phyloP scores from a whole-genome alignment of 2,113 vertebrate genomes.

The Lanius collurio region DNA sequence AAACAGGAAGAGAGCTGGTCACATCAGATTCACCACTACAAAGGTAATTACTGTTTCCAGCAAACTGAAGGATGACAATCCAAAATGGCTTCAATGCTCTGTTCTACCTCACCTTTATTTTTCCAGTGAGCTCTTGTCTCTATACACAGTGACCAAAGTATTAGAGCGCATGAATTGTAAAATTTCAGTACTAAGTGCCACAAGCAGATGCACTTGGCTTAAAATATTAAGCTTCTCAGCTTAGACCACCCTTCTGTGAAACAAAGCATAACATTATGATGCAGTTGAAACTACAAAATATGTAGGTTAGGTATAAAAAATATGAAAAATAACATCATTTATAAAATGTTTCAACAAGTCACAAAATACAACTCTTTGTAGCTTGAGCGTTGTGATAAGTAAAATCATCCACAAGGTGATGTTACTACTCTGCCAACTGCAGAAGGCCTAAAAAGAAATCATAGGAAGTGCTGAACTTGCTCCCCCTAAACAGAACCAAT shows the following conservation, averaged over 20 bases:
- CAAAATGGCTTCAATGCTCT: not conserved
- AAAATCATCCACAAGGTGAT: not conserved
- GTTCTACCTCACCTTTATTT: not conserved
- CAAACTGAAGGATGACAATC: not conserved
- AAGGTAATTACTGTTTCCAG: not conserved
- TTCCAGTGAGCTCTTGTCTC: not conserved
- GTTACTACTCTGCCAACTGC: not conserved
- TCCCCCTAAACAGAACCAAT: not conserved
- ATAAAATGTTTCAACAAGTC: not conserved
- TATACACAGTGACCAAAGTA: not conserved
- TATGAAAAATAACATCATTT: not conserved
- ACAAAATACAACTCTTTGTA: not conserved
- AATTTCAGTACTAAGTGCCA: not conserved
- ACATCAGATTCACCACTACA: not conserved
- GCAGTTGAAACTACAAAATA: not conserved
- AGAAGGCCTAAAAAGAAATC: not conserved
- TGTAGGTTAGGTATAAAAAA: not conserved
- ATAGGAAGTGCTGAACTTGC: not conserved
- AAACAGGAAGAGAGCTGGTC: not conserved
- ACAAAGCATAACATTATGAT: not conserved
- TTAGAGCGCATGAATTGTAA: not conserved
- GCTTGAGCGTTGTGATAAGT: not conserved
- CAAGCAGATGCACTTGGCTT: not conserved
- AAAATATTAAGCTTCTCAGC: not conserved
- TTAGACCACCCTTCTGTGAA: not conserved